Conservation (phyloP, 1,140 invertebrate species). For the Conus betulinus region DNA sequence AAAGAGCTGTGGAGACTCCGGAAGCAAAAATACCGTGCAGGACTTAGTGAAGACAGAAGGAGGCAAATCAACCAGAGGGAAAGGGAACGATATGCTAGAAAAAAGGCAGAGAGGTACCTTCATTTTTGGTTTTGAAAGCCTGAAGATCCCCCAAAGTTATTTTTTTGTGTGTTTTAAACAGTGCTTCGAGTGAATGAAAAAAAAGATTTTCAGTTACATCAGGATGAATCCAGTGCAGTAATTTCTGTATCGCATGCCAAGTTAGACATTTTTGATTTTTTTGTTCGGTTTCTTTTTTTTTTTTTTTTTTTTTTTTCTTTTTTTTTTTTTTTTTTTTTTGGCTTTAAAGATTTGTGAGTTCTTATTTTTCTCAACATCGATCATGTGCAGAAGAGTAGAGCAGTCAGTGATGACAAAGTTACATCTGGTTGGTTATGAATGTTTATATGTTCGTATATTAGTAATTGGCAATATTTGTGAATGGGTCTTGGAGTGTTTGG, state of each 20-base stretch:
- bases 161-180: too few species aligned
- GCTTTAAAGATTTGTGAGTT: not conserved
- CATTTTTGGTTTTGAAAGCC: too few species aligned
- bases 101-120: not conserved
- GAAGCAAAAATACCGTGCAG: not conserved
- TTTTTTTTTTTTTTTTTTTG: not conserved
- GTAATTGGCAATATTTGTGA: too few species aligned
- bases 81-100: constrained; percentile 1
- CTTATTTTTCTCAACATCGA: too few species aligned
- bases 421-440: too few species aligned
- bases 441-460: too few species aligned
- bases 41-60: not conserved
- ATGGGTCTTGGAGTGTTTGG: too few species aligned
- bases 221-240: not conserved
- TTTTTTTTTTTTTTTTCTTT: not conserved
- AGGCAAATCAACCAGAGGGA: not conserved
- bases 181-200: too few species aligned
- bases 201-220: too few species aligned
- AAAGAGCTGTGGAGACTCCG: not conserved
- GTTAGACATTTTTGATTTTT: not conserved
- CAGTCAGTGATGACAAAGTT: not conserved
- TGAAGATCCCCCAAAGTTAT: too few species aligned
- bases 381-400: not conserved
- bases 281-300: not conserved
- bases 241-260: not conserved